Base-by-base conservation (phyloP, 30 jellyfish, hydroid and myxozoan species). In the Aurelia aurita complex sp. Pacific region DNA sequence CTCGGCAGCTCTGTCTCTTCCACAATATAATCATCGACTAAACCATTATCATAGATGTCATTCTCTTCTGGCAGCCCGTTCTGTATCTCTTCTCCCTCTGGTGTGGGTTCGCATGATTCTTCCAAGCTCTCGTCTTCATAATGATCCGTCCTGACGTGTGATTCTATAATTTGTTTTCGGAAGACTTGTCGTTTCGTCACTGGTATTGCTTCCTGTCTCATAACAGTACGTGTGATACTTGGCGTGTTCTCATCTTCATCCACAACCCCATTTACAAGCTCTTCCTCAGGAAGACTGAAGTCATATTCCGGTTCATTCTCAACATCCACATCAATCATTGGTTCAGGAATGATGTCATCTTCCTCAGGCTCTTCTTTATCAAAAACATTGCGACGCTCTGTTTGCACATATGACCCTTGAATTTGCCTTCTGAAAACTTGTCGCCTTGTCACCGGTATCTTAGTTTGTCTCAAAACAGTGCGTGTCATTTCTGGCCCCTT, bases 361-460 rank as follows among this genome's bases (percentile, higher is more conserved):
- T 23, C 12, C 51, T 40, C 5, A 40, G 51, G 51, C 51, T 1
- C 77, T 3, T 38, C 64, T 10, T 23, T 5, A 11, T 59, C 73
- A 52, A 29, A 29, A 70, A 46, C 57, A 46, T 46, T 14, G 57
- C 70, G 33, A 61, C 13, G 70, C 36, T 61, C 87, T 2, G 87
- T 77, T 32, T 66, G 63, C 67, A 33, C 38, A 36, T 60, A 77
- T 2, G 77, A 35, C 33, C 69, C 91, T 34, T 62, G 34, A 2
- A 72, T 86, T 35, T 23, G 78, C 0, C 79, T 38, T 42, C 90
- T 68, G 83, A 38, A 65, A 69, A 81, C 90, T 54, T 81, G 83
- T 7, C 90, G 81, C 19, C 83, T 73, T 18, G 51, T 63, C 53
- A 29, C 19, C 4, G 51, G 9, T 40, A 2, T 9, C 5, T 40